A percentile compares a stretch with the other conserved stretches of the same genome.
Evolutionary conservation across 2,888 invertebrate genomes (phyloP).

Genomic region (Arrhopalites spinosus): DNA sequence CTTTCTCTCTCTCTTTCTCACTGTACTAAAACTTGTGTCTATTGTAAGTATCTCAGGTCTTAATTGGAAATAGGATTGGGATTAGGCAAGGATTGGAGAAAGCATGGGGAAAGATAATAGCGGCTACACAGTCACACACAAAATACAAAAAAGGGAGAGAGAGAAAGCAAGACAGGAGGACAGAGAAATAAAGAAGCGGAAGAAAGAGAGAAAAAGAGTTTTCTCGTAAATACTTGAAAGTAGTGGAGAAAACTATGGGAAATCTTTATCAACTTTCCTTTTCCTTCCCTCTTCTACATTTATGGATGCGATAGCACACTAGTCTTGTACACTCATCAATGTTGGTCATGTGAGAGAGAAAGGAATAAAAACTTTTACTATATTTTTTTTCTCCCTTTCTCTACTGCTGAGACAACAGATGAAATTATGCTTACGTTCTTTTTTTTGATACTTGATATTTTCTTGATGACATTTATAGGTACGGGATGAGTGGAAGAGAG

Average conservation of each 20-base stretch:
- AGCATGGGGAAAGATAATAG: neutral
- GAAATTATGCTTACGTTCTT: neutral
- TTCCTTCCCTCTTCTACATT: neutral
- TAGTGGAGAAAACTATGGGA: slow-evolving; percentile 21
- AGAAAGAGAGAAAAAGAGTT: slow-evolving; percentile 17
- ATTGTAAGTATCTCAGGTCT: slow-evolving; percentile 28
- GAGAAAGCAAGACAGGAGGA: slow-evolving; percentile 3
- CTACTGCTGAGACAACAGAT: neutral
- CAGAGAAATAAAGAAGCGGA: neutral
- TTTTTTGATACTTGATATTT: slow-evolving; percentile 6
- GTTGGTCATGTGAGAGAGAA: neutral
- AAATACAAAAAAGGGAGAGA: too few relatives aligned
- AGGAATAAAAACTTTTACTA: too few relatives aligned
- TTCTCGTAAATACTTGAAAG: slow-evolving; percentile 33
- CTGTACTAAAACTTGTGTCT: slow-evolving; percentile 12
- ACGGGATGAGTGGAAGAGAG: slow-evolving; percentile 55
- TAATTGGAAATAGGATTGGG: slow-evolving; percentile 33
- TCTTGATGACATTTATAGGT: slow-evolving; percentile 48
- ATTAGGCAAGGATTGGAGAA: slow-evolving; percentile 6
- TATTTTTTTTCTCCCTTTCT: neutral
- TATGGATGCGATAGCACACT: neutral
- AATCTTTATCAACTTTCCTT: slow-evolving; percentile 19
- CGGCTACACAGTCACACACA: too few relatives aligned
- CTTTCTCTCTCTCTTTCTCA: slow-evolving; percentile 22
- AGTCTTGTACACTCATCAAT: neutral